phyloP scores from a whole-genome alignment of 2,888 invertebrate species.

The Galerucella calmariensis region DNA sequence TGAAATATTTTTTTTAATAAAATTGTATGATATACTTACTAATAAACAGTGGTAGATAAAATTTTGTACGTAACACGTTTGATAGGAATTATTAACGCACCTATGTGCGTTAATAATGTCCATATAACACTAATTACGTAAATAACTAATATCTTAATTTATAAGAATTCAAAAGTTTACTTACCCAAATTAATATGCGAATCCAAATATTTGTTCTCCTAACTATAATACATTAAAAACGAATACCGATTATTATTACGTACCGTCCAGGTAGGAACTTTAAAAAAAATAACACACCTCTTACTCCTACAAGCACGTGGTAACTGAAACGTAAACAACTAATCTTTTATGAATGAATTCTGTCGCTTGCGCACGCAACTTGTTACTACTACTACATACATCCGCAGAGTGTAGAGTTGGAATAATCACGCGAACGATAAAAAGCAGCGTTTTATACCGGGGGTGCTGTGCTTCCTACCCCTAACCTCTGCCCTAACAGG shows the following conservation, averaged over 20 bases:
- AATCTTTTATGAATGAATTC: slow-evolving; percentile 16
- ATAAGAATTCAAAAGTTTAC: background rate
- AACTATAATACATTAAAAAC: background rate
- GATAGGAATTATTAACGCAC: too few species aligned
- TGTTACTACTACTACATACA: background rate
- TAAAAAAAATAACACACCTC: background rate
- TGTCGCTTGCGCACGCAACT: slow-evolving; percentile 20
- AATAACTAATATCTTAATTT: background rate
- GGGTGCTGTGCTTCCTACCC: background rate
- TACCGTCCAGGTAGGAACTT: background rate
- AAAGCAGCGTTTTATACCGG: slow-evolving; percentile 3
- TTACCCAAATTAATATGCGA: background rate
- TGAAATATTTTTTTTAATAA: too few species aligned
- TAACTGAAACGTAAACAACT: slow-evolving; percentile 37
- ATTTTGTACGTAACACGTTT: too few species aligned
- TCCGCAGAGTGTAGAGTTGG: background rate
- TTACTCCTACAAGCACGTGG: slow-evolving; percentile 34
- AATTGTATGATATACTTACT: too few species aligned
- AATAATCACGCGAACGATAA: slow-evolving; percentile 9
- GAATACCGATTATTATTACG: slow-evolving; percentile 13
- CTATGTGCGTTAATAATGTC: too few species aligned
- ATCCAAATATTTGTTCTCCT: background rate
- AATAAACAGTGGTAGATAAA: too few species aligned
- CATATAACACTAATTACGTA: too few species aligned
- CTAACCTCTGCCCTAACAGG: background rate